Base-by-base conservation (phyloP, 2,113 vertebrate genomes). In the Solea senegalensis region DNA sequence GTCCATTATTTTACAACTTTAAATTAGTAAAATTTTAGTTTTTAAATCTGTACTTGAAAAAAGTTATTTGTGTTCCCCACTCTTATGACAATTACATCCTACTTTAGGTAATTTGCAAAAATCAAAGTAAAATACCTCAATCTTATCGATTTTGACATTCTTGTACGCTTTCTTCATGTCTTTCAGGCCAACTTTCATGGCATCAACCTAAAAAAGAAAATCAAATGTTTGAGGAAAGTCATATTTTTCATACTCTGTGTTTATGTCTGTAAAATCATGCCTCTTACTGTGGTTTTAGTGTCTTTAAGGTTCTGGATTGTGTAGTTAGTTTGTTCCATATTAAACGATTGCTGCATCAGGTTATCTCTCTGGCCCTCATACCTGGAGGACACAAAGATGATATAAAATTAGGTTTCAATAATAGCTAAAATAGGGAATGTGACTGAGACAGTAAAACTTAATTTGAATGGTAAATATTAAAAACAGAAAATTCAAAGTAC, bases 161-260 rank as follows among this genome's bases (percentile, higher is more conserved):
- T 98, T 99, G 85, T 99, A 99, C 1, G 97, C 97, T 81, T 96
- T 97, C 89, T 99, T 99, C 98, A 99, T 99, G 90, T 99, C 97
- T 89, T 99, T 99, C 54, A 96, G 96, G 40, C 97, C 98, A 27
- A 94, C 46, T 89, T 98, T 97, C 98, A 99, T 99, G 77, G 98
- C 97, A 65, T 99, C 97, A 51, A 99, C 98, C 98, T 99, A 69
- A 39, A 76, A 60, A 61, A 10, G 9, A 12, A 56, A n/a, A n/a
- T n/a, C 2, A n/a, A 21, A 57, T 0, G 1, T 83, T 64, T 82
- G 44, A 12, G 78, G 1, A 21, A 56, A 64, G 65, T 0, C 8
- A 1, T 2, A 15, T 40, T 56, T 62, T 9, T 7, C 48, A 16
- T 0, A 13, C 4, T 48, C 14, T 3, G 8, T 8, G 10, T 5